Evolutionary conservation across 2,113 vertebrate species (phyloP), one percentile per base, ranked within the genome.

Genomic region (Grus americana): DNA sequence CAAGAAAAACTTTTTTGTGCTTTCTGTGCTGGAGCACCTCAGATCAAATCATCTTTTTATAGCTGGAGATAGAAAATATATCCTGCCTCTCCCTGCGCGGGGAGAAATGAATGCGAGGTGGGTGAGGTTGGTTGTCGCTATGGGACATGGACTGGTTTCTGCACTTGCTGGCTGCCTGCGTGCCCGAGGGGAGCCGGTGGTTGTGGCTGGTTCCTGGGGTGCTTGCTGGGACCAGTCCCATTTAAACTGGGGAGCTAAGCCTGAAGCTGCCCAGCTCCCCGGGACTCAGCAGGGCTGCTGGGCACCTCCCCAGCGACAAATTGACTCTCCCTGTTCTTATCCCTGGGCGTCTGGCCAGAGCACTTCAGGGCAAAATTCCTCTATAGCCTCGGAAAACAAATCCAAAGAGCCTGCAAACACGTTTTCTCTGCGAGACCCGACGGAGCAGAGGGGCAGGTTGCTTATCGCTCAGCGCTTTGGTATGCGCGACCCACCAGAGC

Each of bases 131-230:
- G 47, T 75, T 79, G 47, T 72, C 2, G 1, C 16, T 58, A 10
- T 17, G 70, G 79, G 74, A 62, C 30, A 10, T 6, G 36, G 22
- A 9, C 40, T 57, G 61, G 15, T 74, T 66, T 87, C 44, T 72
- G 26, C 29, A 11, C 54, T 80, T 74, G 14, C 17, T 94, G 68
- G 50, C 30, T 2, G 1, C 63, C 29, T 15, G 3, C 0, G 0
- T 79, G 71, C 22, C 29, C 0, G 0, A 72, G 23, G 49, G 52
- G 30, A 47, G 34, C 14, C 80, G 36, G 15, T 76, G 26, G 34
- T 57, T 1, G 0, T 29, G 58, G 19, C 49, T 65, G 21, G 19
- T 73, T 79, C 20, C 21, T n/a, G n/a, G 10, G 15, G 5, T 61
- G 15, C n/a, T 72, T 57, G 6, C 75, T 63, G 79, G 55, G 36